phyloP scores from a whole-genome alignment of 2,888 invertebrate species.

The Orthosia cruda region DNA sequence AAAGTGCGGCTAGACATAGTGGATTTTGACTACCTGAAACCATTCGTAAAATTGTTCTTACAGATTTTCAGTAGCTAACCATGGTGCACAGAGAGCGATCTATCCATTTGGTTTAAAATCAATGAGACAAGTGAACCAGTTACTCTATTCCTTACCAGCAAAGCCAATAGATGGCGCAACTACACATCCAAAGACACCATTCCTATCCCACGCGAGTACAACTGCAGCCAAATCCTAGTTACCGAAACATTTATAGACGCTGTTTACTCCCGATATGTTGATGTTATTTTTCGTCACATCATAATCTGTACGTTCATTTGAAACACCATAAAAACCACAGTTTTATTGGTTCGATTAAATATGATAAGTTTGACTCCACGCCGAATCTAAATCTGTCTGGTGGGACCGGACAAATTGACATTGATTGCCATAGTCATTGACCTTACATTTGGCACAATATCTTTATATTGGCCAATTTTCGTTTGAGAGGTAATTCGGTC shows the following conservation, averaged over 20 bases:
- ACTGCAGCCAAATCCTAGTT: conserved; percentile 55
- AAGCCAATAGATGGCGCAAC: conserved; percentile 57
- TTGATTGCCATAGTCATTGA: conserved; percentile 75
- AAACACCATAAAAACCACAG: conserved; percentile 5
- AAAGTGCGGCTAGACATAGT: not conserved
- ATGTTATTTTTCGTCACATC: conserved; percentile 37
- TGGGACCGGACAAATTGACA: conserved; percentile 71
- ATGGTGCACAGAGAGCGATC: not conserved
- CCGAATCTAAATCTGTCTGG: conserved; percentile 68
- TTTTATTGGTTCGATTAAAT: conserved; percentile 47
- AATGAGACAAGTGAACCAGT: not conserved
- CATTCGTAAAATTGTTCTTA: not conserved
- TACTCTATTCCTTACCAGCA: conserved; percentile 4
- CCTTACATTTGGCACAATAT: conserved; percentile 71
- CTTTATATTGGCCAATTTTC: conserved; percentile 66
- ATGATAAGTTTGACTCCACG: conserved; percentile 41
- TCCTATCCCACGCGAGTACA: conserved; percentile 34
- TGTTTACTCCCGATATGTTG: conserved; percentile 49
- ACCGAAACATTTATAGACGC: conserved; percentile 52
- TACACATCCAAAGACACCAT: conserved; percentile 49
- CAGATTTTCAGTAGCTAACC: no score
- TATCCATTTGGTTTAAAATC: not conserved
- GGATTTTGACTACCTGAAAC: not conserved
- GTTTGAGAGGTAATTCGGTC: conserved; percentile 60
- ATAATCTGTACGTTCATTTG: conserved; percentile 11